Base-by-base conservation (phyloP, 2,888 invertebrate genomes). In the Epinotia nisella region DNA sequence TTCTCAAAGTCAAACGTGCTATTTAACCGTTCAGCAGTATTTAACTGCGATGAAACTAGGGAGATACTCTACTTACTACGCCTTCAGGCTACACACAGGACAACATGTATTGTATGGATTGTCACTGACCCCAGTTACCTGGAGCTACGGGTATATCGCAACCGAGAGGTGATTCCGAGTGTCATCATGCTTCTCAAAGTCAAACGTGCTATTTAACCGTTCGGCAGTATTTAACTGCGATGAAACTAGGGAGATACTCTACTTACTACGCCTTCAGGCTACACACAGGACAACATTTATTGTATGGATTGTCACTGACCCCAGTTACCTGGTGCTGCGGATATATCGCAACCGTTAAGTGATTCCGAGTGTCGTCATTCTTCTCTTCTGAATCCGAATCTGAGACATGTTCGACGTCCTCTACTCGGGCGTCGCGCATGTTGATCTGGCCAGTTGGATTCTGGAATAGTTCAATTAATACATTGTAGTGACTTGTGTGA, bases 381-480 rank as follows among this genome's bases (percentile, higher is more conserved):
- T 96, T 95, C 85, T 98, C 98, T 83, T 98, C 98, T 0, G 97
- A 97, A 85, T 98, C 97, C 0, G 97, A 97, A 83, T 98, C 98
- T 0, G 98, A 98, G 7, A 98, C 96, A 85, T 98, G 97, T 78
- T 98, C 98, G 0, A 99, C 98, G 88, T 99, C 98, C 86, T 98
- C 98, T 0, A 99, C 98, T 61, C 98, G 95, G 0, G 98, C 98
- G 90, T 98, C 98, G 62, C 98, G 95, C 97, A 99, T 97, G 89
- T 98, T 98, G 78, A 99, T 97, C 93, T 99, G 99, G 0, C 99
- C 98, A 53, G 97, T 95, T 0, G 99, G 98, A 87, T 97, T 97
- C 98, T 98, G 88, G 2, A 76, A 68, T 51, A 10, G 13, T 60
- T 17, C 35, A 35, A 35, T 35, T 35, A 35, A 9, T 9, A 9